phyloP scores from a whole-genome alignment of 2,888 invertebrate genomes.

The Ophonus ardosiacus region DNA sequence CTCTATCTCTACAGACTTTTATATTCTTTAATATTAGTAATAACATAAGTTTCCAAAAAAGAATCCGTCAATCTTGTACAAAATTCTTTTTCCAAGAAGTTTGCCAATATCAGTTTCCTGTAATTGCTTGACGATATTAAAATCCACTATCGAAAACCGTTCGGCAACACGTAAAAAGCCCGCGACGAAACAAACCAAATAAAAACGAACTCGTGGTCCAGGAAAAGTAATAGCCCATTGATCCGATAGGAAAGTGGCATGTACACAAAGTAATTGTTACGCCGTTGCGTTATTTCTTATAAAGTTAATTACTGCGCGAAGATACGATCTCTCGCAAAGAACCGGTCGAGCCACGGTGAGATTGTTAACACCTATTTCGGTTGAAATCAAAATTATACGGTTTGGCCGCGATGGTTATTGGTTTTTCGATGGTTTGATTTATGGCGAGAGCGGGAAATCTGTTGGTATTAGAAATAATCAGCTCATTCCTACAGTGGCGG shows the following conservation, averaged over 20 bases:
- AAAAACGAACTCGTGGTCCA: not conserved
- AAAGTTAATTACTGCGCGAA: conserved; percentile 54
- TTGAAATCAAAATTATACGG: conserved; percentile 55
- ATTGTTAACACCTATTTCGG: conserved; percentile 62
- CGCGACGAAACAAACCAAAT: not conserved
- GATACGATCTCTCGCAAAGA: conserved; percentile 41
- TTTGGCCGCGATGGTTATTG: conserved; percentile 51
- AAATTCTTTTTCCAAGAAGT: not conserved
- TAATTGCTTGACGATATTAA: not conserved
- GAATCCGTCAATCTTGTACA: too few relatives aligned
- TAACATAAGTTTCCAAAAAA: too few relatives aligned
- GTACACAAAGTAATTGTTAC: conserved; percentile 49
- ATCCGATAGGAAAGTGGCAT: conserved; percentile 9
- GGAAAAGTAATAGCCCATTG: not conserved
- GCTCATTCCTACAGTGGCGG: not conserved
- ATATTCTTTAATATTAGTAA: too few relatives aligned
- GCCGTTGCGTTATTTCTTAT: conserved; percentile 55
- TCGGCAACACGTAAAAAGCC: not conserved
- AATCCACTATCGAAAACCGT: not conserved
- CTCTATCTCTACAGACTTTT: too few relatives aligned
- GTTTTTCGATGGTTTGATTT: conserved; percentile 54
- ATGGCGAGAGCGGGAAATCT: conserved; percentile 26
- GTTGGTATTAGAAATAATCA: conserved; percentile 54
- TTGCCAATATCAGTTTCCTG: not conserved
- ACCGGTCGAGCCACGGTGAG: conserved; percentile 42